These are phyloP conservation scores for Tetraodon nigroviridis DNA, from an alignment of 2,113 vertebrate species.

Conservation along the genomic window DNA sequence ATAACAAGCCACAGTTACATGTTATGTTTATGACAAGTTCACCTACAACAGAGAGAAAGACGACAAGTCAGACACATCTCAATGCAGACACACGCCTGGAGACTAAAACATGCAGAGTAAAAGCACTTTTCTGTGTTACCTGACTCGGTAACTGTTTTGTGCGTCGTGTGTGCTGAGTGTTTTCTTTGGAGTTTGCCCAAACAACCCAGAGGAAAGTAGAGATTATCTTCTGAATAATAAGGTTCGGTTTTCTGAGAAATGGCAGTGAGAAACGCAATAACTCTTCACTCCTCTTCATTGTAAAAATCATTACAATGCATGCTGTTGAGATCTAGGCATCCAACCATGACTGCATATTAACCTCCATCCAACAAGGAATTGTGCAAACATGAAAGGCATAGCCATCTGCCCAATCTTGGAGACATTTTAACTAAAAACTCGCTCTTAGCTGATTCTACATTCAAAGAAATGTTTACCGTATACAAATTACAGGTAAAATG, in stretches of 20 bases:
- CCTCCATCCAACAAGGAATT: too few relatives aligned
- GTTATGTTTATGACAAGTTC: conserved; percentile 19
- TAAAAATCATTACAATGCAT: background rate
- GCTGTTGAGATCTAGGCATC: too few relatives aligned
- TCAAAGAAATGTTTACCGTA: too few relatives aligned
- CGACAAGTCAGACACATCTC: background rate
- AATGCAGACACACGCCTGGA: background rate
- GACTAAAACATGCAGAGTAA: background rate
- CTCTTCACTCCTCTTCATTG: background rate
- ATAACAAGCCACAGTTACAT: conserved; percentile 18
- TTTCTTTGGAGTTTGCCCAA: conserved; percentile 60
- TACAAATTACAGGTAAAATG: too few relatives aligned
- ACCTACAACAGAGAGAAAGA: conserved; percentile 46
- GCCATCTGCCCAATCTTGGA: too few relatives aligned
- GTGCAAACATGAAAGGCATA: too few relatives aligned
- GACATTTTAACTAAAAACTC: too few relatives aligned
- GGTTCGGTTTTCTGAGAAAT: conserved; percentile 36
- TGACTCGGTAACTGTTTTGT: conserved; percentile 36
- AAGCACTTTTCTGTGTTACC: conserved; percentile 38
- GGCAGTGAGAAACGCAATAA: conserved; percentile 26
- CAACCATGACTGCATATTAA: too few relatives aligned
- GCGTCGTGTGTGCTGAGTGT: conserved; percentile 30
- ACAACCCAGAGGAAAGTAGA: conserved; percentile 32
- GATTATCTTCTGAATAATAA: conserved; percentile 61
- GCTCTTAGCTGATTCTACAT: too few relatives aligned